These are phyloP conservation scores for Dasysyrphus tricinctus DNA, from an alignment of 2,888 invertebrate species.

Conservation along the genomic window DNA sequence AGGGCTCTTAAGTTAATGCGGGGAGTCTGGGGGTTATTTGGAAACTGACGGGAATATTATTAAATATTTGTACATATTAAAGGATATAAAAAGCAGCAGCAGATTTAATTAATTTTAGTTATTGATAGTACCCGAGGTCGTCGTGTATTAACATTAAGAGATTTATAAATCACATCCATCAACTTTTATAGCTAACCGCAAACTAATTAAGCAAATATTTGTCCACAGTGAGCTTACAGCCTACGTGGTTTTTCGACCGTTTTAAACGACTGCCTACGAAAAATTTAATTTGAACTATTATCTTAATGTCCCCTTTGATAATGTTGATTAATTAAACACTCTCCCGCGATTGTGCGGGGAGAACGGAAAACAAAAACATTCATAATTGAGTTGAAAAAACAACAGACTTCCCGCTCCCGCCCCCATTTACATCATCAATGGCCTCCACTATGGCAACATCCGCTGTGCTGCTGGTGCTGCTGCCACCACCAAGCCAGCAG, in stretches of 20 bases:
- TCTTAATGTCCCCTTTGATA: background rate
- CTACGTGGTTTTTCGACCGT: background rate
- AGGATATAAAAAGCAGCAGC: background rate
- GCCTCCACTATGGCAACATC: conserved; percentile 22
- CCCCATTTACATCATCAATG: conserved; percentile 46
- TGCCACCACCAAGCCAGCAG: background rate
- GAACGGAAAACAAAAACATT: conserved; percentile 9
- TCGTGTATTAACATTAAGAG: conserved; percentile 8
- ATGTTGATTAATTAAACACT: conserved; percentile 31
- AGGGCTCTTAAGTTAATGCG: conserved; percentile 13
- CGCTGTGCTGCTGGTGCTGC: background rate
- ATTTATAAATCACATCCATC: conserved; percentile 51
- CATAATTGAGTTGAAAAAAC: conserved; percentile 41
- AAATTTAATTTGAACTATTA: background rate
- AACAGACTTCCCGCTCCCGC: conserved; percentile 48
- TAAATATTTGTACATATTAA: too few relatives aligned
- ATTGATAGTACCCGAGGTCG: background rate
- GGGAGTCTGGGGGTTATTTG: background rate
- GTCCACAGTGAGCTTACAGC: conserved; percentile 35
- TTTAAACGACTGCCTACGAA: conserved; percentile 42
- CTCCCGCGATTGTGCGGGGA: background rate
- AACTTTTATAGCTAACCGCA: conserved; percentile 21
- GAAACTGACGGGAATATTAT: too few relatives aligned
- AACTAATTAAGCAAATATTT: conserved; percentile 66
- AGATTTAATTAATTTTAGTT: conserved; percentile 29